Conservation (phyloP, 2,888 invertebrate species). For the Oithona nana region DNA sequence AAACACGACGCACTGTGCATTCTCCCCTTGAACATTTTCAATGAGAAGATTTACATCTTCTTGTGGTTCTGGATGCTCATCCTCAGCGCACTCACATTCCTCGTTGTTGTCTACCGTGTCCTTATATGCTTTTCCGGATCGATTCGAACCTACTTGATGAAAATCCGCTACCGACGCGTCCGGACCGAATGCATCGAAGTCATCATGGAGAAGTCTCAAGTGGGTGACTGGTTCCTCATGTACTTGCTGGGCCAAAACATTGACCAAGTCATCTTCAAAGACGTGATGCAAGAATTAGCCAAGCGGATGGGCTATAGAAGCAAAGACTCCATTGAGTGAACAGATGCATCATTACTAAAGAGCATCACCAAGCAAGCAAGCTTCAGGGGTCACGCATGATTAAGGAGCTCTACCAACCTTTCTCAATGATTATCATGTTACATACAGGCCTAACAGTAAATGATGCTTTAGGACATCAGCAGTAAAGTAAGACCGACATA, state of each 20-base stretch:
- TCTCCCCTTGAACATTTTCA: constrained; percentile 76
- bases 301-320: constrained; percentile 53
- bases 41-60: constrained; percentile 66
- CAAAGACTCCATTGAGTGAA: constrained; percentile 19
- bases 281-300: constrained; percentile 78
- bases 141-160: constrained; percentile 74
- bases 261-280: constrained; percentile 27
- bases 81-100: constrained; percentile 55
- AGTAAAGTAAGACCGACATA: no score
- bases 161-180: constrained; percentile 68
- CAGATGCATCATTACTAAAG: no score
- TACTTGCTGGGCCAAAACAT: constrained; percentile 78
- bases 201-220: constrained; percentile 70
- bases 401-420: no score
- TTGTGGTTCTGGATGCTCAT: constrained; percentile 91
- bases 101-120: constrained; percentile 54
- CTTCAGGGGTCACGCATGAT: no score
- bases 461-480: no score
- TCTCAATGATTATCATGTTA: no score
- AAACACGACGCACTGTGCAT: constrained; percentile 65
- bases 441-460: no score
- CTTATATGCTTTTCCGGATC: not conserved
- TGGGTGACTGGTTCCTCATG: constrained; percentile 87
- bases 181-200: constrained; percentile 73
- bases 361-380: no score